These are phyloP conservation scores for Philantomba maxwellii DNA, from an alignment of 2,113 vertebrate genomes.

Conservation along the genomic window DNA sequence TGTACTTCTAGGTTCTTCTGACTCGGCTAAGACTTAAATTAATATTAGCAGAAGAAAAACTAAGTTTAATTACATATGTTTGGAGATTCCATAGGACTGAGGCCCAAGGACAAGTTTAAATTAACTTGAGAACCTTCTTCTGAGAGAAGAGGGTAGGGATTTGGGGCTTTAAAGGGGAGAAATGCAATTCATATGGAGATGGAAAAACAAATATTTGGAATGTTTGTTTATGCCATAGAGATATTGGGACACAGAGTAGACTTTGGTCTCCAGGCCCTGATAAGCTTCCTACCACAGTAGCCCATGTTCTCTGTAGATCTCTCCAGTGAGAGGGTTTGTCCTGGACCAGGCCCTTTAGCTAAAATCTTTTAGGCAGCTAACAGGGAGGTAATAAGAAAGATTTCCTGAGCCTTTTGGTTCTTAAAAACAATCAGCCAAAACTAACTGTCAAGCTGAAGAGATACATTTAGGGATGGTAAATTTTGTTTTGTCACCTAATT, in stretches of 20 bases:
- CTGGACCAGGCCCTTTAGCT: not conserved
- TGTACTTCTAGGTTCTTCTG: not conserved
- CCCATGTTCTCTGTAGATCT: not conserved
- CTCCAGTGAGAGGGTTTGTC: not conserved
- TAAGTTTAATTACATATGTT: not conserved
- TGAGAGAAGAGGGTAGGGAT: not conserved
- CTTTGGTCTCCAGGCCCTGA: not conserved
- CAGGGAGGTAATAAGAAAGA: not conserved
- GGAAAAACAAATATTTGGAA: not conserved
- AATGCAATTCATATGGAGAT: not conserved
- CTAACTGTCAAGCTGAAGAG: not conserved
- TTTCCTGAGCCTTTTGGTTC: not conserved
- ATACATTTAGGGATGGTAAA: not conserved
- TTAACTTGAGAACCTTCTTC: not conserved
- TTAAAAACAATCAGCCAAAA: not conserved
- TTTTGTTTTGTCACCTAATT: not conserved
- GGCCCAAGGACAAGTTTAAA: not conserved
- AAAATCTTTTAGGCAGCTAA: not conserved
- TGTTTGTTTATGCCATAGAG: not conserved
- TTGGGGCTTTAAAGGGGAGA: not conserved
- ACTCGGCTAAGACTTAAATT: not conserved
- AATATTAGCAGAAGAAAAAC: not conserved
- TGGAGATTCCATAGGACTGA: not conserved
- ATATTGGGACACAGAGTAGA: not conserved
- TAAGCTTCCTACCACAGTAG: not conserved